Base-by-base conservation (phyloP, 2,797 vertebrate genomes). In the Peromyscus attwateri region DNA sequence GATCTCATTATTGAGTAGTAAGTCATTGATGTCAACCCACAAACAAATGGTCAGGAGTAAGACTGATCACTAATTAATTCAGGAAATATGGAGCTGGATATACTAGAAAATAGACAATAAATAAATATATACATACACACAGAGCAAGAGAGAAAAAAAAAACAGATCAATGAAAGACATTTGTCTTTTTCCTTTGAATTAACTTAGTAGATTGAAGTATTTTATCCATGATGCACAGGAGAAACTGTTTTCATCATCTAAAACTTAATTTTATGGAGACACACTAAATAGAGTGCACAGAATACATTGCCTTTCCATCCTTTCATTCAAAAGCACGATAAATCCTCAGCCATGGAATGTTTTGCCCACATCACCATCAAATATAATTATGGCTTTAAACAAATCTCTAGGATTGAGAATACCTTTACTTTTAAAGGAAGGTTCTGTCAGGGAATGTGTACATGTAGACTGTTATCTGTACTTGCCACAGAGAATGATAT, bases 391-490 rank as follows among this genome's bases (percentile, higher is more conserved):
- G 0, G 13, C 80, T n/a, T 87, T 40, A 49, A 64, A 81, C 91
- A 91, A 76, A 16, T 87, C 31, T 87, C 84, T 55, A 40, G 9
- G 34, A 85, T 55, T 62, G 12, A 66, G 31, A 93, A 79, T 66
- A 76, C 9, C n/a, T 87, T 91, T 66, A 82, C 43, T 95, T 96
- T 84, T 85, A 87, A 88, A 94, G 43, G 17, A 0, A 25, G 14
- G 8, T 71, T 31, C 70, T n/a, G 80, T n/a, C 34, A 40, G 66
- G 68, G 17, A 40, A 6, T 14, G 82, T 6, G 6, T 88, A 16
- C 66, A 81, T 60, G 52, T 9, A 37, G 27, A 55, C 27, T 27
- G 82, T 94, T 96, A 95, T 96, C 93, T 96, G 40, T 43, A 68
- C 23, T 85, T 64, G 60, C 27, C 19, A 62, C 25, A 64, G 89